Evolutionary conservation across 2,797 vertebrate species (phyloP).

Genomic region (Gambelia wislizenii): DNA sequence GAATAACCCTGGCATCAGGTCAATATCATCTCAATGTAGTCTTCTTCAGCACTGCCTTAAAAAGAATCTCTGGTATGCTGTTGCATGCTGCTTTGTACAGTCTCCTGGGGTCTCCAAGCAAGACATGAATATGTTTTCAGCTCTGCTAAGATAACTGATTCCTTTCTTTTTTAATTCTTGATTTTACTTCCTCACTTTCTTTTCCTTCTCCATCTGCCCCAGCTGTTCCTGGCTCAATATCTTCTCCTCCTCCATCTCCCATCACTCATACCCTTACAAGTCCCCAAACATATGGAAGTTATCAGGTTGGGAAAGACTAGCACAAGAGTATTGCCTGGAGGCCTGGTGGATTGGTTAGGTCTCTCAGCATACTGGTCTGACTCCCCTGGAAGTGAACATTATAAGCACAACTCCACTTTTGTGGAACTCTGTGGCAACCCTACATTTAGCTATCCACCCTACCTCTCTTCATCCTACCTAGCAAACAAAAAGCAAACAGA

Average conservation of each 20-base stretch:
- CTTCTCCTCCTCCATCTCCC: too few species aligned
- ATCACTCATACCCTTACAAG: too few species aligned
- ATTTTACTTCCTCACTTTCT: too few species aligned
- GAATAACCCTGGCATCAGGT: background rate
- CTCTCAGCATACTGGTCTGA: background rate
- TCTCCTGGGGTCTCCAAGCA: too few species aligned
- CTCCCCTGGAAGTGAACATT: background rate
- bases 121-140: too few species aligned
- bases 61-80: background rate
- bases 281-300: background rate
- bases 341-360: background rate
- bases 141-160: too few species aligned
- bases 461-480: background rate
- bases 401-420: background rate
- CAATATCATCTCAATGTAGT: background rate
- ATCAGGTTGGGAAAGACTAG: background rate
- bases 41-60: background rate
- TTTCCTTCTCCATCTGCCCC: too few species aligned
- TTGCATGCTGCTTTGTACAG: too few species aligned
- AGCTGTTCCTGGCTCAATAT: too few species aligned
- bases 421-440: background rate
- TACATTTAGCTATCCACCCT: background rate
- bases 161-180: too few species aligned
- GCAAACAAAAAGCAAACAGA: background rate
- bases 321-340: background rate